Evolutionary conservation across 92 coral and sea anemone species (phyloP), one percentile per base, ranked within the genome.

Genomic region (Paramuricea clavata): DNA sequence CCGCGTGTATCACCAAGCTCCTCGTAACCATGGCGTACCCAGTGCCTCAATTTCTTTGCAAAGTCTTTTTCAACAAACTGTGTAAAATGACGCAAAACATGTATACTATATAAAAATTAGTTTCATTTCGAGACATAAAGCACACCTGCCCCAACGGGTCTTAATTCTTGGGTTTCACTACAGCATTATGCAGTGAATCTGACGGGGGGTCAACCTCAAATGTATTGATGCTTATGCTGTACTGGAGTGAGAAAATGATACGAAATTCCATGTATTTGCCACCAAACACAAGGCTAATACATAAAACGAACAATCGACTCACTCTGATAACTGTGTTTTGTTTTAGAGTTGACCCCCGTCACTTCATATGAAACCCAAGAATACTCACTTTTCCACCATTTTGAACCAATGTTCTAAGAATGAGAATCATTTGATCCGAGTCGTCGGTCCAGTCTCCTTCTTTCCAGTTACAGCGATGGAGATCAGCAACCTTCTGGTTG

Each of bases 361-460:
- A n/a, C n/a, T n/a, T n/a, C n/a, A n/a, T n/a, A n/a, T n/a, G n/a
- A n/a, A n/a, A n/a, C n/a, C n/a, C n/a, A n/a, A n/a, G n/a, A n/a
- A n/a, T n/a, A 17, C 74, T 22, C 62, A 95, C 97, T 93, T 93
- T 85, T 52, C 99, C 99, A 71, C 89, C 49, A 61, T 92, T 93
- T 17, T 91, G 92, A 41, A 90, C 47, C 62, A 96, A 83, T 0
- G 98, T 91, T 64, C 76, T 87, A 16, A 96, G 82, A 56, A 96
- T 96, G 44, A 96, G 92, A 44, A 96, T 94, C 99, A 96, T 96
- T 70, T 96, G 99, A 73, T 96, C 99, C 2, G 98, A 94, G 85
- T 96, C 99, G 64, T 96, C 99, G 5, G 99, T 96, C 99, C 99
- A 96, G 87, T 96, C 99, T 2, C 99, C 99, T 16, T 77, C 81